These are phyloP conservation scores for Rafetus swinhoei DNA, from an alignment of 2,113 vertebrate species.

Conservation along the genomic window DNA sequence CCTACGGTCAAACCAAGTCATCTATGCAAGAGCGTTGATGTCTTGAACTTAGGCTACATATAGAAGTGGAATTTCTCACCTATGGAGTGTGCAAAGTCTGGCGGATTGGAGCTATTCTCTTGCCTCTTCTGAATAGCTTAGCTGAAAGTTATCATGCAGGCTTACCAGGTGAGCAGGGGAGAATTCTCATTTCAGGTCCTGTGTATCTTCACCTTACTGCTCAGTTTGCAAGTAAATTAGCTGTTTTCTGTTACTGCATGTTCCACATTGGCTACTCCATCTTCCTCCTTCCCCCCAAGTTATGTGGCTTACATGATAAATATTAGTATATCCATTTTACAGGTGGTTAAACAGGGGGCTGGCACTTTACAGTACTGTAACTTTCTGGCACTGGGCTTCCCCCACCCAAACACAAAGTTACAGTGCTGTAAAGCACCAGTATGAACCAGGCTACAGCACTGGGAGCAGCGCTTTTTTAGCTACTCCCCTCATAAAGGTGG, in stretches of 20 bases:
- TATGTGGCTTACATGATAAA: not conserved
- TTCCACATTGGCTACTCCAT: not conserved
- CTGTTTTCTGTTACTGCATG: not conserved
- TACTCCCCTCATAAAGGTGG: no score
- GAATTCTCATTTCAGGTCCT: conserved; percentile 47
- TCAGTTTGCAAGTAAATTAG: not conserved
- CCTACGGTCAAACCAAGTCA: not conserved
- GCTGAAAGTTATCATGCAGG: conserved; percentile 23
- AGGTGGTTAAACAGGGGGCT: not conserved
- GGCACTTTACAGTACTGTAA: no score
- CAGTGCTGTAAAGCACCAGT: no score
- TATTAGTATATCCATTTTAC: not conserved
- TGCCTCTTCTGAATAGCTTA: not conserved
- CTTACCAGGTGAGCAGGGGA: not conserved
- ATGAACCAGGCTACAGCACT: no score
- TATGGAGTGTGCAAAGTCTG: not conserved
- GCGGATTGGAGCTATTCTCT: conserved; percentile 1
- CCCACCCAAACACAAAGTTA: no score
- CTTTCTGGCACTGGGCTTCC: no score
- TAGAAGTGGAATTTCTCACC: not conserved
- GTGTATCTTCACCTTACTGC: not conserved
- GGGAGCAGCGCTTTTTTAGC: no score
- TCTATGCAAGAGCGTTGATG: not conserved
- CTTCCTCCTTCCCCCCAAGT: not conserved
- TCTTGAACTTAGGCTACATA: conserved; percentile 1